phyloP scores from a whole-genome alignment of 2,113 vertebrate genomes.

The Sylvilagus bachmani region DNA sequence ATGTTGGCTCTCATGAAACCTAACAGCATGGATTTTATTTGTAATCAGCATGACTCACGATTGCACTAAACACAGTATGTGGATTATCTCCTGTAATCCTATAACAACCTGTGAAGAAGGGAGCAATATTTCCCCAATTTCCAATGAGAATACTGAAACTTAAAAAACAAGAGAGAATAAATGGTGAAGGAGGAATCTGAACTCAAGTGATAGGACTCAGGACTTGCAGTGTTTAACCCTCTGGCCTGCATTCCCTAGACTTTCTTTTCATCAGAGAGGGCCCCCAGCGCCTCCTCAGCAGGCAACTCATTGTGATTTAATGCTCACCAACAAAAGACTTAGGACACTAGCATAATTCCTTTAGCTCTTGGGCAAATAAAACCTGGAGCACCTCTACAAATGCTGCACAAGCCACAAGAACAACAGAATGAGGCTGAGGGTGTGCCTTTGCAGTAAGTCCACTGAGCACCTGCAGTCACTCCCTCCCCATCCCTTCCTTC shows the following conservation, averaged over 20 bases:
- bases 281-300: background rate
- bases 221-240: background rate
- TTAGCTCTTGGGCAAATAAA: background rate
- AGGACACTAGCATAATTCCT: background rate
- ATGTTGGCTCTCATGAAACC: background rate
- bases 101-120: background rate
- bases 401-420: background rate
- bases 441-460: background rate
- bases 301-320: accelerated
- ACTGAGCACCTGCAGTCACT: background rate
- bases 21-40: background rate
- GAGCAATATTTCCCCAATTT: background rate
- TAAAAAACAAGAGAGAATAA: background rate
- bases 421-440: background rate
- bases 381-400: background rate
- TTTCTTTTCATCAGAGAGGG: background rate
- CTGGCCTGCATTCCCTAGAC: background rate
- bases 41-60: background rate
- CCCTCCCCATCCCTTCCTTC: background rate
- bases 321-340: too few species aligned
- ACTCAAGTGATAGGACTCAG: background rate
- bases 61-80: background rate
- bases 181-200: background rate
- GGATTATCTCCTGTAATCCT: background rate
- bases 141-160: background rate